Percentiles rank a stretch among this genome's conserved stretches.
phyloP scores from a whole-genome alignment of 2,888 invertebrate genomes.

The Drosophila prostipennis region DNA sequence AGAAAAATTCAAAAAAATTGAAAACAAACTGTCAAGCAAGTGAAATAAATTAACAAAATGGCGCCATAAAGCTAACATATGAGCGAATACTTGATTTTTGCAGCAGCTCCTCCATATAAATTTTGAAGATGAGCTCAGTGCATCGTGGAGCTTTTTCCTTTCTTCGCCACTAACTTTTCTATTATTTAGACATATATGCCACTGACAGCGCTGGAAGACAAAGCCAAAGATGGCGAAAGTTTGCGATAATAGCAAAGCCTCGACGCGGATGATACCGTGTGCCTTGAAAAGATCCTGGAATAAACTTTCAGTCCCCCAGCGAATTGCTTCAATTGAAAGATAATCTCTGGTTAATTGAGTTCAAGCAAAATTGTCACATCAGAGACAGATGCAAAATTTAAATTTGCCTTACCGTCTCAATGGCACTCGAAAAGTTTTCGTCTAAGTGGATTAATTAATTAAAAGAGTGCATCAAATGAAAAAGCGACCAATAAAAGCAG shows the following conservation, averaged over 20 bases:
- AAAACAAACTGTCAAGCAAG: constrained; percentile 76
- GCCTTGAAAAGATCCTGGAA: background rate
- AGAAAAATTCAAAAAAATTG: constrained; percentile 40
- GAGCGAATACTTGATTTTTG: constrained; percentile 70
- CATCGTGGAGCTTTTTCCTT: constrained; percentile 30
- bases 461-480: constrained; percentile 3
- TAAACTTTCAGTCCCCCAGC: background rate
- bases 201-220: constrained; percentile 60
- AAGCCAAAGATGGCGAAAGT: constrained; percentile 41
- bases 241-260: constrained; percentile 4
- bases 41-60: constrained; percentile 78
- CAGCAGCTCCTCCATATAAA: constrained; percentile 35
- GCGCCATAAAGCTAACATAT: constrained; percentile 75
- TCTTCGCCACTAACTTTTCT: constrained; percentile 67
- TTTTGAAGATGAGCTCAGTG: constrained; percentile 34
- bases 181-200: constrained; percentile 76
- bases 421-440: constrained; percentile 20
- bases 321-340: constrained; percentile 6
- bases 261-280: constrained; percentile 20
- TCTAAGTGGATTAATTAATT: constrained; percentile 15
- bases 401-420: constrained; percentile 13
- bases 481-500: constrained; percentile 1
- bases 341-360: constrained; percentile 19
- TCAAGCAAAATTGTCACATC: constrained; percentile 9
- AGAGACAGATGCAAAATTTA: constrained; percentile 22